Base-by-base conservation (phyloP, 2,797 vertebrate species). In the Rhynchonycteris naso region DNA sequence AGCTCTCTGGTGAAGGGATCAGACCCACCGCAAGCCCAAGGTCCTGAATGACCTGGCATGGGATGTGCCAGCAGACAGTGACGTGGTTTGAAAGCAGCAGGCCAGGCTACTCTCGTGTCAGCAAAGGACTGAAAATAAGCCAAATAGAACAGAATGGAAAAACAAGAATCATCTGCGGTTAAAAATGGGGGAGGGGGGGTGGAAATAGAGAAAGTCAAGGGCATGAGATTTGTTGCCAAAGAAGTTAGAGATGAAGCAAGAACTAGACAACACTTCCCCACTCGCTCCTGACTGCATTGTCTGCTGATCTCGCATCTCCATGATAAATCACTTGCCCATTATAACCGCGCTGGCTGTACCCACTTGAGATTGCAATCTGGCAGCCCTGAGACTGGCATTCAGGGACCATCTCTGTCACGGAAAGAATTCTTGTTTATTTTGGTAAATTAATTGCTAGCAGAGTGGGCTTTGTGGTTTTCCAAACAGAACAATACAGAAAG, bases 381-480 rank as follows among this genome's bases (percentile, higher is more conserved):
- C 90, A 81, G 75, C 47, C 69, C 90, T 30, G 50, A 93, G 96
- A 91, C 85, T 96, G 96, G 79, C 96, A 95, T 97, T 88, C 95
- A 87, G 94, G 83, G 63, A 71, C 83, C 28, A 66, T 89, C 79
- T 96, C 91, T 93, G 93, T 93, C 93, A 95, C 1, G 0, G 94
- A 92, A 97, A 96, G 95, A 94, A 96, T 95, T 92, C 86, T 91
- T 97, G 90, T 97, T 97, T 97, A 96, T 97, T 96, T 96, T 95
- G 92, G 90, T 93, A 94, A 94, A 96, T 95, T 92, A 96, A 97
- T 94, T 95, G 96, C 90, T 97, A 90, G 90, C 94, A 92, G 76
- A 84, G 76, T 94, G 79, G 85, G 59, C 63, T 91, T 94, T 93
- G 95, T 58, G 92, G 92, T 87, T 94, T 96, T 79, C 93, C 86